Base-by-base conservation (phyloP, 2,888 invertebrate species). In the Adineta ricciae region DNA sequence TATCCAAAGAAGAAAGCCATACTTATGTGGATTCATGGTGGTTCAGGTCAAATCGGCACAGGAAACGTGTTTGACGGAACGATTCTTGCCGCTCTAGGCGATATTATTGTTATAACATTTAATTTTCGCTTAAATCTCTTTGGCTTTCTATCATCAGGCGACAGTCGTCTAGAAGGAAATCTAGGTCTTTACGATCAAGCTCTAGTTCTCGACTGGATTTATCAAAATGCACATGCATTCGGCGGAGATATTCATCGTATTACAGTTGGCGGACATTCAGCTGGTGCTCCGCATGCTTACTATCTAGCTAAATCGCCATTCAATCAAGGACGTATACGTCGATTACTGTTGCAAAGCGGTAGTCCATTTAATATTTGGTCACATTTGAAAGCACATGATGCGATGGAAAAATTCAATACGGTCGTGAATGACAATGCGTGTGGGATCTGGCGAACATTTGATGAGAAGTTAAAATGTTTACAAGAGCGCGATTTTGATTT, bases 51-150 rank as follows among this genome's bases (percentile, higher is more conserved):
- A 41, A n/a, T 38, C 41, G 78, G 78, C 11, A 41, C 78, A 32
- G 78, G 78, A 41, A 78, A 78, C n/a, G 2, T 78, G 19, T 78
- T 41, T 32, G 78, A 78, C n/a, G 78, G 78, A 78, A 41, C 78
- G 38, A 78, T 78, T 41, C n/a, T 78, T 78, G 78, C 78, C 24
- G 78, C 78, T 24, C 9, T 78, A 41, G 78, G 78, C 21, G 78
- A 78, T 78, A 41, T 78, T n/a, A 78, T 78, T 78, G 78, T 78
- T 41, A 41, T 78, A 8, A 78, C 78, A 78, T 78, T 78, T 78
- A 78, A 78, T 78, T 78, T 41, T 78, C 78, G 78, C 41, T 36
- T 78, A 1, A 78, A 78, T 78, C 78, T 78, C 14, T 78, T 41
- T 14, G 78, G 78, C 0, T 78, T 78, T 78, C 38, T 78, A 41